Base-by-base conservation (phyloP, 2,113 vertebrate species). In the Cepphus grylle region DNA sequence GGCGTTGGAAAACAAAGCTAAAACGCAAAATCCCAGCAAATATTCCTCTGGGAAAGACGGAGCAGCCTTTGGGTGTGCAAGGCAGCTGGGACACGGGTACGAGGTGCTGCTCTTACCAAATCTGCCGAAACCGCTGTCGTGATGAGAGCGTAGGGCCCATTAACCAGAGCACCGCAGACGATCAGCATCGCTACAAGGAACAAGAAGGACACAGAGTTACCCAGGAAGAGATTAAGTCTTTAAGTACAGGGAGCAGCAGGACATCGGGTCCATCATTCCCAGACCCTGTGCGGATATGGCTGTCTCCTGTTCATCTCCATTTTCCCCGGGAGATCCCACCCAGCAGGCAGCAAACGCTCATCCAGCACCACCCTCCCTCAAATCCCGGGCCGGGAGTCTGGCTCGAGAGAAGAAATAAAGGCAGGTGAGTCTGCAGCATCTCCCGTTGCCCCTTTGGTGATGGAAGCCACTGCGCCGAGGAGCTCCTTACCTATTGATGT, bases 121-220 rank as follows among this genome's bases (percentile, higher is more conserved):
- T 99, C 99, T 62, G 99, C 99, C 1, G 99, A 99, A 9, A 99
- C 99, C 0, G 99, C 99, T 0, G 99, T 99, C 0, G 99, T 99
- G 97, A 99, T 99, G 92, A 99, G 99, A 2, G 99, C 98, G 0
- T 99, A 99, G 0, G 99, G 99, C 16, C 99, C 99, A 0, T 99
- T 99, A 26, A 99, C 99, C 83, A 99, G 98, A 23, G 97, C 98
- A 3, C 99, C 99, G 12, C 99, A 99, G 87, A 99, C 3, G 23
- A 99, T 97, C 89, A 99, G 97, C 99, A 99, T 99, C 0, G 96
- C 99, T 99, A 80, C 5, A 16, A 26, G 43, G 45, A 55, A 34
- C 2, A 52, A 29, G 67, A 16, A 0, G 1, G 49, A 21, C 53
- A 1, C 6, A 11, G 52, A 56, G 32, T 86, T 3, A 66, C 38